phyloP scores from a whole-genome alignment of 1,140 invertebrate species.

The Musca vetustissima region DNA sequence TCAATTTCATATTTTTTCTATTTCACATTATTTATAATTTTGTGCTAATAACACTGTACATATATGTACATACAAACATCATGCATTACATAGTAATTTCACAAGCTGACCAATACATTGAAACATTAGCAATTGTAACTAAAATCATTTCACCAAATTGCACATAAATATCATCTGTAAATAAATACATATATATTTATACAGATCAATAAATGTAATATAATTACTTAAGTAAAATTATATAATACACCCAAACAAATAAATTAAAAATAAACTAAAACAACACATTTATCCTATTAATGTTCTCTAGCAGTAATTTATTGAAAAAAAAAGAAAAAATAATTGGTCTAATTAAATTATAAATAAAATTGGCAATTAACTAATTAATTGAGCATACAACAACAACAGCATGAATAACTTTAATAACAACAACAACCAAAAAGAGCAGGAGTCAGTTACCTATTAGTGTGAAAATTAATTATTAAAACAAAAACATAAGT shows the following conservation, averaged over 20 bases:
- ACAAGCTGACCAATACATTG: constrained; percentile 10
- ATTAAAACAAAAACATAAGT: constrained; percentile 14
- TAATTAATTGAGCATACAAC: constrained; percentile 43
- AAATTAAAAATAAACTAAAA: not conserved
- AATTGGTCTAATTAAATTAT: constrained; percentile 20
- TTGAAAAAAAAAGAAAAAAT: not conserved
- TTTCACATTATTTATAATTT: not conserved
- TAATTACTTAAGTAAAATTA: not conserved
- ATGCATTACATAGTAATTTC: too few relatives aligned
- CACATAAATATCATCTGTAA: not conserved
- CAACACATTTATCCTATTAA: constrained; percentile 6
- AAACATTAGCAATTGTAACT: constrained; percentile 4
- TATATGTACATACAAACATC: not conserved
- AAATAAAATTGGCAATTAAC: constrained; percentile 10
- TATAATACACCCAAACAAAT: not conserved
- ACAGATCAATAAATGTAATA: constrained; percentile 15
- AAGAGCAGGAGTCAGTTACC: constrained; percentile 56
- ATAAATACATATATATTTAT: too few relatives aligned
- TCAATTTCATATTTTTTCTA: too few relatives aligned
- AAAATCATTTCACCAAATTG: not conserved
- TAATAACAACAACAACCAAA: constrained; percentile 24
- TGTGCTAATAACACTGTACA: too few relatives aligned
- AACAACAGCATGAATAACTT: constrained; percentile 27
- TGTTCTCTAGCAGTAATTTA: constrained; percentile 17
- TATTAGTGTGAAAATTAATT: constrained; percentile 49